Evolutionary conservation across 1,140 invertebrate species (phyloP).

Genomic region (Oedothorax gibbosus): DNA sequence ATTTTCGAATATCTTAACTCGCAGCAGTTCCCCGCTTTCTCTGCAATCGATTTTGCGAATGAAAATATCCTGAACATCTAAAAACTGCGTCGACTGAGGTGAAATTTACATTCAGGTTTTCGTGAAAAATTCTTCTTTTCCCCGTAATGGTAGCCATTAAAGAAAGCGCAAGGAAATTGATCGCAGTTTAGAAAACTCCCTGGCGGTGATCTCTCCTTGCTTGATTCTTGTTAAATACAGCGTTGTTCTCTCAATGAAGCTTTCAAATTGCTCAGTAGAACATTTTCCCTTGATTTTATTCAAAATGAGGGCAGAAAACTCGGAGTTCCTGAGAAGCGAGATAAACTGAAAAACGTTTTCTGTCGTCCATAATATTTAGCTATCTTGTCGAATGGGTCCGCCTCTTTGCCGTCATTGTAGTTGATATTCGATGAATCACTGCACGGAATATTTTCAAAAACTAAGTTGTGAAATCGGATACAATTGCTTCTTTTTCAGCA

Average conservation of each 20-base stretch:
- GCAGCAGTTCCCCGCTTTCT: background rate
- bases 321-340: background rate
- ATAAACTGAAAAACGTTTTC: background rate
- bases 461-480: conserved; percentile 1
- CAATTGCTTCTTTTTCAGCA: background rate
- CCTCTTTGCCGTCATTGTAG: background rate
- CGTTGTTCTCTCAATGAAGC: background rate
- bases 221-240: background rate
- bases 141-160: background rate
- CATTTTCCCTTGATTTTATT: background rate
- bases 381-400: background rate
- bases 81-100: background rate
- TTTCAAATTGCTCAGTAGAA: background rate
- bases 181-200: background rate
- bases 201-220: background rate
- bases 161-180: background rate
- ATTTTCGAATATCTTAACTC: too few relatives aligned
- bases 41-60: background rate
- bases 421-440: background rate
- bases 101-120: conserved; percentile 22
- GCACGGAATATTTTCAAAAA: background rate
- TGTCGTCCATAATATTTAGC: background rate
- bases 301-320: background rate
- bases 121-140: background rate
- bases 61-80: background rate